Base-by-base conservation (phyloP, 2,888 invertebrate genomes). In the Andrena minutula region DNA sequence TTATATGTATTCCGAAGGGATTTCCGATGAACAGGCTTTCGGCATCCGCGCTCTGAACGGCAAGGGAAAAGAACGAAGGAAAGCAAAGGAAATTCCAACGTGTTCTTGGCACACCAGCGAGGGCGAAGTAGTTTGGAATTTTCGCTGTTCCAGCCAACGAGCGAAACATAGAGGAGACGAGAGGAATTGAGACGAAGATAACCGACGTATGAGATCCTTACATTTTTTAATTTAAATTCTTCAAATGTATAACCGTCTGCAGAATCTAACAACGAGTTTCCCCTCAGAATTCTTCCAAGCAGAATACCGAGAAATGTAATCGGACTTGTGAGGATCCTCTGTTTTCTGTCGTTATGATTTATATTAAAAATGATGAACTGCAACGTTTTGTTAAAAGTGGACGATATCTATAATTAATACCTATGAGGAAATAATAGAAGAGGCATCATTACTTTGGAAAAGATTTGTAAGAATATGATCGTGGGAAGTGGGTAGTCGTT, bases 141-240 rank as follows among this genome's bases (percentile, higher is more conserved):
- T 79, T 70, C 6, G 28, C 30, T 30, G 32, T 41, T 28, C 10
- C 61, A 26, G 6, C 0, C 60, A 12, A 23, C 20, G 41, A 20
- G 58, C 41, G 76, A 58, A 65, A 71, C 47, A 70, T 16, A 28
- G 56, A 60, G 75, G 56, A 74, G 64, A 41, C 49, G 60, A 41
- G 65, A 10, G 65, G 30, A 51, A 76, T 56, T 47, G 76, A 64
- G 32, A 64, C 30, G 32, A 20, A 72, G 58, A 49, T 64, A 64
- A 73, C 64, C n/a, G 47, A 51, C 49, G 28, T 69, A 63, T 56
- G 63, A 75, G 61, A 35, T 56, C 30, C 64, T 79, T 53, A n/a
- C 41, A 41, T 76, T 70, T 49, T 71, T 80, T 74, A 51, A 78
- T 72, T 64, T 73, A 77, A 79, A 79, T 79, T 79, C 79, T 69